Evolutionary conservation across 2,888 invertebrate species (phyloP), one percentile per base, ranked within the genome.

Genomic region (Oscheius sp.): DNA sequence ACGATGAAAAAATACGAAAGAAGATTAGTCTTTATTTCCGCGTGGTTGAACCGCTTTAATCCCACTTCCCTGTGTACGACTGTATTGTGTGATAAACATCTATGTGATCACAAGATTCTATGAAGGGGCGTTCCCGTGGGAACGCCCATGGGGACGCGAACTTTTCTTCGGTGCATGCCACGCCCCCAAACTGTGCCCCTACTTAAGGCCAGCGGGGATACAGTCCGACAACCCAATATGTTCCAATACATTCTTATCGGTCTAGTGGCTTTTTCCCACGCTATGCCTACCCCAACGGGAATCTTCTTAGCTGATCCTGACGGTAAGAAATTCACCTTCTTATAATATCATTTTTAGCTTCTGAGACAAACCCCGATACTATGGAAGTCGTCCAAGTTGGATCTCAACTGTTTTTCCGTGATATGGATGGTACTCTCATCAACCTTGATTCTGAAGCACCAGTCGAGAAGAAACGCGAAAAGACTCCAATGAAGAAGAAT

Each of bases 381-480:
- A 61, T 61, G 61, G 61, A 61, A 27, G 61, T 61, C 31, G 61
- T 61, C 17, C 61, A 61, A 42, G 61, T 61, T 17, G 61, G 61
- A 39, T 39, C 42, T 2, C 61, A 61, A 31, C 45, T 61, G 8
- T 61, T 61, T 31, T 61, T 61, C 61, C 27, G 61, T n/a, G 61
- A 61, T 29, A 20, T 31, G 15, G 61, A 61, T 20, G 61, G 61
- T 1, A 61, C 61, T 29, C 27, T 61, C n/a, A 42, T 61, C 64
- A 46, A 31, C 20, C 34, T 64, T 17, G 48, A 64, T 37, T 20
- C 46, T 12, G 64, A 64, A 33, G 58, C 37, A 12, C 20, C 23
- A 31, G 20, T 57, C 23, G 69, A 71, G 33, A 76, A 76, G 72
- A 76, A 76, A 58, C 53, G 69, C 48, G 76, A 76, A 50, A 76